Evolutionary conservation across 2,113 vertebrate species (phyloP), one percentile per base, ranked within the genome.

Genomic region (Dromaius novaehollandiae): DNA sequence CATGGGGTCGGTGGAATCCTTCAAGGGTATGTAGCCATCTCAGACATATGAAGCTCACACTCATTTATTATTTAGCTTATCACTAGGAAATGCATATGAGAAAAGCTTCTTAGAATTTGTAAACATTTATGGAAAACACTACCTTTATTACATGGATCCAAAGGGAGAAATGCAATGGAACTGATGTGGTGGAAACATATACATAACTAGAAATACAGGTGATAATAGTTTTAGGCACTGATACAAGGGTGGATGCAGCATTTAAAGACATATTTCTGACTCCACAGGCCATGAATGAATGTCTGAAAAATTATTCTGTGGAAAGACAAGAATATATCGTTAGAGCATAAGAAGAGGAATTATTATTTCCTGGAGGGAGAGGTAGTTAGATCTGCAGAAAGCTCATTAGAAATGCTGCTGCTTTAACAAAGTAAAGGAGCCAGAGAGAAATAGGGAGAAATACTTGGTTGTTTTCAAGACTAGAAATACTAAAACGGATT

Each of bases 1-100:
- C 36, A 75, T 20, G 32, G 30, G 56, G 56, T 60, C 30, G 30
- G 56, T 60, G 6, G 34, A 87, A 55, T 40, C 48, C 53, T 91
- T 80, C 44, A 83, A 83, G 76, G 34, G 66, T 83, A 70, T 30
- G 25, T 44, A 91, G 50, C 15, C 64, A 77, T 60, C 11, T 93
- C 70, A 86, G 66, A 87, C 46, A 32, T 34, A 30, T 65, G 75
- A 88, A 90, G 65, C 63, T 87, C 63, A 51, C 38, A 25, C n/a
- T 90, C 60, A 51, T 93, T 88, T 86, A 75, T 92, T 96, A 87
- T 89, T 93, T 93, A 79, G 34, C 51, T 66, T 91, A 88, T 90
- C 76, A 81, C 75, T 78, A 66, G 68, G 40, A 94, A 88, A 68
- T 15, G 58, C 71, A 79, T n/a, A 63, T 22, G 26, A 68, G 60